Evolutionary conservation across 2,888 invertebrate genomes (phyloP), one percentile per base, ranked within the genome.

Genomic region (Amiota mariae): DNA sequence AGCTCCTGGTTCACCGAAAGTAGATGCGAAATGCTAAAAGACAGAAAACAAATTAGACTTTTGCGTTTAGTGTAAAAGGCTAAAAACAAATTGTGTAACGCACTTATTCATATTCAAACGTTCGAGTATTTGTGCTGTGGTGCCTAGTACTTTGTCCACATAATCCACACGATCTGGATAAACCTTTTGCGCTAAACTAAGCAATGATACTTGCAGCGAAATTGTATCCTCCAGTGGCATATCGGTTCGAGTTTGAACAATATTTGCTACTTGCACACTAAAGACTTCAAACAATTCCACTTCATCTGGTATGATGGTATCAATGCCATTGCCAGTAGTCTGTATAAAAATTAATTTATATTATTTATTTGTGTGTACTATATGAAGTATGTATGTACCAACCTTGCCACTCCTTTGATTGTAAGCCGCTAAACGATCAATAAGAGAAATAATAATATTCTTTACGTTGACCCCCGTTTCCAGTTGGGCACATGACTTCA

Each of bases 281-380:
- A 99, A 99, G 54, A 99, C 98, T 88, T 99, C 98, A 90, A 99
- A 99, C 9, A 99, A 91, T 88, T 98, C 95, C 15, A 98, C 97
- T 82, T 98, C 96, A 75, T 94, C 92, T 46, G 96, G 95, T 82
- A 95, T 94, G 56, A 93, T 93, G 63, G 93, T 91, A 0, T 92
- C 92, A 18, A 87, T 86, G 67, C 89, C 90, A 64, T 92, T 92
- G 57, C 88, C 91, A 72, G 89, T 87, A 4, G 87, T 84, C 89
- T 89, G 77, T 75, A 51, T 24, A 24, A 3, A 51, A 24, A 24
- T 8, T 0, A 6, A 18, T 49, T 11, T 13, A 4, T 18, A 51
- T 68, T 48, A 49, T 18, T 6, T 6, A 36, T 36, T 36, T 9
- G n/a, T n/a, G n/a, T n/a, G n/a, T n/a, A 24, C 20, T 48, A 15